phyloP scores from a whole-genome alignment of 2,888 invertebrate genomes.

The Subacronicta megacephala region DNA sequence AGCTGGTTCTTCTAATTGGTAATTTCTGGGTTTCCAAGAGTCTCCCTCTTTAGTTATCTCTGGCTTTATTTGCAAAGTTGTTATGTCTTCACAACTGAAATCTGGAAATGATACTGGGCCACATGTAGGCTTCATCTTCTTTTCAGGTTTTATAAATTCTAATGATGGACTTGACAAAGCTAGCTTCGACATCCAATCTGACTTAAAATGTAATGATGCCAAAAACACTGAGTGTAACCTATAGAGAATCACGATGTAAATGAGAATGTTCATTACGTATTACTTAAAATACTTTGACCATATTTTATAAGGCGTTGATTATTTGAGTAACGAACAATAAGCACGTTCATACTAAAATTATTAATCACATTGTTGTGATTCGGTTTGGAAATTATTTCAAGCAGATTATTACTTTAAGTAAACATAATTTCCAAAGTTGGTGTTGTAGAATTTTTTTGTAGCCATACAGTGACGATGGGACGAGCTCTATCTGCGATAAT shows the following conservation, averaged over 20 bases:
- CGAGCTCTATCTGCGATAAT: too few relatives aligned
- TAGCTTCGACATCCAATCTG: slow-evolving; percentile 3
- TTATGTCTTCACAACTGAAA: slow-evolving; percentile 2
- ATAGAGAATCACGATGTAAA: slow-evolving; percentile 10
- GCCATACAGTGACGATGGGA: too few relatives aligned
- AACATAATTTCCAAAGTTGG: too few relatives aligned
- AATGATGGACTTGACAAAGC: background rate
- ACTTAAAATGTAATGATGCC: slow-evolving; percentile 7
- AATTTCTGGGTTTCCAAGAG: background rate
- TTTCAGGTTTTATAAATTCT: background rate
- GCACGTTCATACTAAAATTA: slow-evolving; percentile 1
- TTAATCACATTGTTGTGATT: slow-evolving; percentile 24
- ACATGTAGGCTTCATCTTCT: background rate
- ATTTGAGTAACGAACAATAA: slow-evolving; percentile 4
- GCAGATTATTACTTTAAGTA: slow-evolving; percentile 6
- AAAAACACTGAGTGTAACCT: slow-evolving; percentile 8
- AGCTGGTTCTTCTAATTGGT: background rate
- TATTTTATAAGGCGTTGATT: slow-evolving; percentile 11
- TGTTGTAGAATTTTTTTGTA: too few relatives aligned
- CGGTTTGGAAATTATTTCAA: slow-evolving; percentile 8
- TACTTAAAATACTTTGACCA: slow-evolving; percentile 6
- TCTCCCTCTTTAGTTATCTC: background rate
- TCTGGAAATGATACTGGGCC: slow-evolving; percentile 2
- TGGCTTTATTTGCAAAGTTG: background rate
- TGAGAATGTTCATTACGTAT: slow-evolving; percentile 27